Evolutionary conservation across 2,797 vertebrate species (phyloP).

Genomic region (Bradypodion pumilum): DNA sequence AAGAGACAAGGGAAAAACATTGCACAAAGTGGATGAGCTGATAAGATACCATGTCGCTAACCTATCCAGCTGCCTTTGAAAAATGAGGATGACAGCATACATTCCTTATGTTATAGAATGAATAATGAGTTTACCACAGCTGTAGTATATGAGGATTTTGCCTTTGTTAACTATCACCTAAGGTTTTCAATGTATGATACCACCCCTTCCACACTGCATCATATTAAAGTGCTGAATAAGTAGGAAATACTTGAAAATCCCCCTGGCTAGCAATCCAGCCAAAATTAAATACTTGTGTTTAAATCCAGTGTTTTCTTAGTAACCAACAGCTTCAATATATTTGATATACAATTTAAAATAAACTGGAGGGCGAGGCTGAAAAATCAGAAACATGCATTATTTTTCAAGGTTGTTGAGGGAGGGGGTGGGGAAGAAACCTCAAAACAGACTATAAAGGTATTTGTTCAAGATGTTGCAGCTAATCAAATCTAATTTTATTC

Average conservation of each 20-base stretch:
- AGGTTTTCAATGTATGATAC: background rate
- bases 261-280: background rate
- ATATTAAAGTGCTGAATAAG: background rate
- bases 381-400: background rate
- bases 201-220: background rate
- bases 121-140: background rate
- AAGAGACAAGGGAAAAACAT: background rate
- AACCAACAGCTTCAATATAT: background rate
- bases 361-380: fast-evolving
- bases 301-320: background rate
- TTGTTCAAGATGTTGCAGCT: background rate
- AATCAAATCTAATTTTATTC: background rate
- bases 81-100: background rate
- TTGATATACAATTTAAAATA: constrained; percentile 17
- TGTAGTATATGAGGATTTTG: constrained; percentile 1
- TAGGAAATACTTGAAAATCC: background rate
- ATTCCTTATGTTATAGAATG: background rate
- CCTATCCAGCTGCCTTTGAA: constrained; percentile 12
- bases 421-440: background rate
- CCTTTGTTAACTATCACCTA: constrained; percentile 1
- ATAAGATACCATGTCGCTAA: background rate
- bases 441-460: background rate
- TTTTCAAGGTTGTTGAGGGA: background rate
- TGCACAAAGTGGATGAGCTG: background rate
- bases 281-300: background rate